These are phyloP conservation scores for Chionis minor DNA, from an alignment of 2,113 vertebrate genomes.

Conservation along the genomic window DNA sequence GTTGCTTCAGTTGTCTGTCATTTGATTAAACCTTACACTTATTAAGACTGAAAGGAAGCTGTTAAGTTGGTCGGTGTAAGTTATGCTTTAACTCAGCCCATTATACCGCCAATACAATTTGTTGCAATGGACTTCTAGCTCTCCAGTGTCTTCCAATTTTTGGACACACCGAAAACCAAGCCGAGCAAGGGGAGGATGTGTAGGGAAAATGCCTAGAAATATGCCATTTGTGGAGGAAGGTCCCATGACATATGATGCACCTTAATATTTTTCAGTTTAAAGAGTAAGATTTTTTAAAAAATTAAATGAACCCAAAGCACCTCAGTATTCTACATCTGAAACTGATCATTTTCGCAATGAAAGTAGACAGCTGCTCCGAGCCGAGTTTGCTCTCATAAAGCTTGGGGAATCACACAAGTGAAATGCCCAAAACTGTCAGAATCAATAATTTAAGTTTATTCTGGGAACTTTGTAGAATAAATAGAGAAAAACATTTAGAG, in stretches of 20 bases:
- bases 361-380: constrained; percentile 21
- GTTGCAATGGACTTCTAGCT: neutral
- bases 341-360: neutral
- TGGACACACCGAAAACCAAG: neutral
- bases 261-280: neutral
- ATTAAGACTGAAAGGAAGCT: neutral
- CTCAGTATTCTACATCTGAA: neutral
- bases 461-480: constrained; percentile 4
- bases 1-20: neutral
- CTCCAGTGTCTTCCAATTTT: neutral
- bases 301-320: neutral
- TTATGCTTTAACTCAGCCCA: neutral
- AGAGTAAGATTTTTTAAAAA: neutral
- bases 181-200: neutral
- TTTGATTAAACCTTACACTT: neutral
- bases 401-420: constrained; percentile 30
- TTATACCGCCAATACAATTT: neutral
- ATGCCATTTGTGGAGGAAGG: neutral
- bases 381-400: neutral
- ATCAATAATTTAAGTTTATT: constrained; percentile 48
- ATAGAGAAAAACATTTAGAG: neutral
- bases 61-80: neutral
- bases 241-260: accelerated
- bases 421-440: constrained; percentile 48
- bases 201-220: neutral